Percentiles rank a stretch among this genome's conserved stretches.
Evolutionary conservation across 2,797 vertebrate genomes (phyloP).

Genomic region (Chaetophractus vellerosus): DNA sequence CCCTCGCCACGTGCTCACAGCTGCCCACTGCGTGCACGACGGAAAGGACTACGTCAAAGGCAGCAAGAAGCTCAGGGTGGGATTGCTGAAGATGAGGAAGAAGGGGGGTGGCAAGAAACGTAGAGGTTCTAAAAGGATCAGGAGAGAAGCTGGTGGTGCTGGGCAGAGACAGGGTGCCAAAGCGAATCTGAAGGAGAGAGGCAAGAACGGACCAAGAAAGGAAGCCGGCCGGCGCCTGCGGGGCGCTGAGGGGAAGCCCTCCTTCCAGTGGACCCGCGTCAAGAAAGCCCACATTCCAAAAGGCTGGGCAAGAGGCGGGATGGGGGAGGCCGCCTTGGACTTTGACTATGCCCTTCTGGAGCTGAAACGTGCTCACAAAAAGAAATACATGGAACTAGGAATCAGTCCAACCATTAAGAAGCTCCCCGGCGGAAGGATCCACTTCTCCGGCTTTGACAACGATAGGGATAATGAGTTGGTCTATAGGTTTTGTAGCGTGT

Average conservation of each 20-base stretch:
- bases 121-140: conserved; percentile 84
- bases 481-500: conserved; percentile 97
- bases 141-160: conserved; percentile 83
- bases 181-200: conserved; percentile 88
- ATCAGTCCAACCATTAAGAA: conserved; percentile 94
- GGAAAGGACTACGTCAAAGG: conserved; percentile 96
- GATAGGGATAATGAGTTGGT: conserved; percentile 95
- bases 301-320: conserved; percentile 95
- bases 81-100: conserved; percentile 94
- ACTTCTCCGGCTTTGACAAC: conserved; percentile 98
- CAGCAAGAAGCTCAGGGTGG: conserved; percentile 94
- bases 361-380: conserved; percentile 95
- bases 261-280: conserved; percentile 97
- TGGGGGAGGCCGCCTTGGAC: conserved; percentile 92
- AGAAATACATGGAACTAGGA: conserved; percentile 97
- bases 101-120: conserved; percentile 89
- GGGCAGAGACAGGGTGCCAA: conserved; percentile 83
- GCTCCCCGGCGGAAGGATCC: conserved; percentile 95
- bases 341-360: conserved; percentile 98
- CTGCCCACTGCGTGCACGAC: conserved; percentile 97
- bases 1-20: conserved; percentile 96
- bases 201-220: conserved; percentile 85
- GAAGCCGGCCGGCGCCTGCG: conserved; percentile 61
- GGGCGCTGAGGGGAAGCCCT: conserved; percentile 89
- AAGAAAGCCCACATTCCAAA: conserved; percentile 96